phyloP scores from a whole-genome alignment of 2,113 vertebrate species.

The Stegastes partitus region DNA sequence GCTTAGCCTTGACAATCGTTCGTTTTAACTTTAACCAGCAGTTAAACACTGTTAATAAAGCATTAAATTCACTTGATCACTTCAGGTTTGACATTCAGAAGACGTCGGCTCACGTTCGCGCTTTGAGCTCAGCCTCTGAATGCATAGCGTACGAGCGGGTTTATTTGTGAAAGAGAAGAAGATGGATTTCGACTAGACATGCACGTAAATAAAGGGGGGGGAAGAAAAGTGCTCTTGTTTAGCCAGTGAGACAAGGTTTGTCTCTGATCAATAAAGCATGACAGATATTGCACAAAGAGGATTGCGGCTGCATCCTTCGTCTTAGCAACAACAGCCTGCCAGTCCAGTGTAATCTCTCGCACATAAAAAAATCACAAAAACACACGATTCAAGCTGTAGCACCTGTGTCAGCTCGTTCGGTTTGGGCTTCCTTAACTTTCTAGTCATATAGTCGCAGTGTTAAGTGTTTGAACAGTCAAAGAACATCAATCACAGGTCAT shows the following conservation, averaged over 20 bases:
- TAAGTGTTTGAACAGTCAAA: neutral
- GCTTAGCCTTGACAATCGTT: neutral
- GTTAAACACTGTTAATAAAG: neutral
- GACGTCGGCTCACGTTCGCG: neutral
- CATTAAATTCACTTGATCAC: neutral
- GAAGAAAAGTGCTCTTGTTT: neutral
- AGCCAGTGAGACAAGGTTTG: neutral
- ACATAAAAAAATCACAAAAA: conserved; percentile 20
- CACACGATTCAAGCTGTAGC: neutral
- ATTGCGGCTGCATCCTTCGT: neutral
- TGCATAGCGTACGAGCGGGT: neutral
- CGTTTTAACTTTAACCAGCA: neutral
- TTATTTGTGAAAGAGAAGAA: neutral
- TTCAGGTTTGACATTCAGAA: neutral
- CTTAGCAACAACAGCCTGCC: neutral
- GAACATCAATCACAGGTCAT: neutral
- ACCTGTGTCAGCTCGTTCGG: neutral
- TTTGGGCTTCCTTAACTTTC: neutral
- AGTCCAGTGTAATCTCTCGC: conserved; percentile 4
- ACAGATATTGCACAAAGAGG: conserved; percentile 28
- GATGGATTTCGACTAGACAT: neutral
- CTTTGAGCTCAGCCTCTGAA: conserved; percentile 1
- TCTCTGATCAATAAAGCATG: conserved; percentile 43
- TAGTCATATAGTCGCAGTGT: neutral
- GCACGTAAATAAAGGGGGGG: neutral